A percentile compares a stretch with the other conserved stretches of the same genome.
Evolutionary conservation across 2,113 vertebrate species (phyloP).

Genomic region (Apus apus): DNA sequence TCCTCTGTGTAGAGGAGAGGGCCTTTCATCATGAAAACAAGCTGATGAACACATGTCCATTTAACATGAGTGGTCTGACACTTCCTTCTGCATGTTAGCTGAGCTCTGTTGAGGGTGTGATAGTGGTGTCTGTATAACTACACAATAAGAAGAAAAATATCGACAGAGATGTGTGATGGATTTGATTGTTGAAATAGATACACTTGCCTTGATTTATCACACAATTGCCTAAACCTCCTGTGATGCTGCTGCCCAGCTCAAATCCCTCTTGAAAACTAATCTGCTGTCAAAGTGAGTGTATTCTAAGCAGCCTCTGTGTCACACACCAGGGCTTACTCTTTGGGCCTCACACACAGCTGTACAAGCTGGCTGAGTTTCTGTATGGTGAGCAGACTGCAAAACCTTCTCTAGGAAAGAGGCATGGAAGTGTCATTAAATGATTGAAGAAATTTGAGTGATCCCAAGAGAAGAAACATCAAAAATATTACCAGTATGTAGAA

Average conservation of each 20-base stretch:
- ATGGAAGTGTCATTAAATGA: background rate
- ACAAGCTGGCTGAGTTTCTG: background rate
- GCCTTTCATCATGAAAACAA: background rate
- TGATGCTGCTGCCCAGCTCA: background rate
- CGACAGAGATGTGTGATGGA: background rate
- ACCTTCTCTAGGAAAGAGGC: background rate
- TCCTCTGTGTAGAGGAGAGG: background rate
- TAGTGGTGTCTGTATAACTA: background rate
- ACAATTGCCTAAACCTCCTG: background rate
- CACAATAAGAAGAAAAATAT: background rate
- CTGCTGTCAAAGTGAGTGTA: background rate
- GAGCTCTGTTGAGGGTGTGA: background rate
- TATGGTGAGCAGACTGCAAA: background rate
- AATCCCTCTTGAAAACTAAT: background rate
- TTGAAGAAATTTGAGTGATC: background rate
- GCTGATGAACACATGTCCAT: background rate
- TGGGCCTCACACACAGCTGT: background rate
- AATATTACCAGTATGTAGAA: background rate
- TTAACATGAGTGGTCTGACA: background rate
- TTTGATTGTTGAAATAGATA: background rate
- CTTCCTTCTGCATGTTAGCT: background rate
- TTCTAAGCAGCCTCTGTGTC: background rate
- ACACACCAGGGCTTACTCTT: background rate
- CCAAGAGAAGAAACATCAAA: background rate
- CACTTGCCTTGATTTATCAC: background rate